Conservation (phyloP, 1,140 invertebrate species). For the Andrena cerasifolii region DNA sequence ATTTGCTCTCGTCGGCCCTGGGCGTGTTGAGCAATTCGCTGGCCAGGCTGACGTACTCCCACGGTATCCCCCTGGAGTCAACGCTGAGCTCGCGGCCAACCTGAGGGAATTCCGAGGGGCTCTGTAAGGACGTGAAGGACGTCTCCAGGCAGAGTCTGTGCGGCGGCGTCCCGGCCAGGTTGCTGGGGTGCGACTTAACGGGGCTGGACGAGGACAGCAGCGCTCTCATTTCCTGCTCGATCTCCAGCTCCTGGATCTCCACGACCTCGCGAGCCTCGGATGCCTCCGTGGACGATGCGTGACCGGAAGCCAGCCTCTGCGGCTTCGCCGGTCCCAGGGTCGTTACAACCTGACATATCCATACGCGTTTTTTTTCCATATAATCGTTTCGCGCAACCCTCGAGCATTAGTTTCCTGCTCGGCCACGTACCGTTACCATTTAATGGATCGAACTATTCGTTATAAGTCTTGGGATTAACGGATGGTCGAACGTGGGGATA, state of each 20-base stretch:
- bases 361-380: constrained; percentile 53
- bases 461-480: background rate
- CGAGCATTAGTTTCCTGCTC: background rate
- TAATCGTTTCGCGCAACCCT: constrained; percentile 26
- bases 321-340: constrained; percentile 88
- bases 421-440: background rate
- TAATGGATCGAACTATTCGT: background rate
- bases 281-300: constrained; percentile 71
- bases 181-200: constrained; percentile 38
- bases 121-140: constrained; percentile 87
- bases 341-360: constrained; percentile 87
- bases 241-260: constrained; percentile 74
- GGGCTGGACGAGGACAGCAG: constrained; percentile 77
- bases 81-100: constrained; percentile 78
- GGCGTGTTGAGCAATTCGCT: constrained; percentile 77
- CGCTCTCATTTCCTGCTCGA: constrained; percentile 78
- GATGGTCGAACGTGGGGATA: background rate
- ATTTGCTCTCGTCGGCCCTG: constrained; percentile 71
- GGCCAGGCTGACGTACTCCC: constrained; percentile 79
- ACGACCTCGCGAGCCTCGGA: constrained; percentile 66
- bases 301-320: constrained; percentile 81
- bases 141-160: constrained; percentile 88
- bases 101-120: constrained; percentile 80
- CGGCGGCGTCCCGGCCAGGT: constrained; percentile 80
- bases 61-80: constrained; percentile 78